phyloP scores from a whole-genome alignment of 2,113 vertebrate genomes.

The Dromiciops gliroides region DNA sequence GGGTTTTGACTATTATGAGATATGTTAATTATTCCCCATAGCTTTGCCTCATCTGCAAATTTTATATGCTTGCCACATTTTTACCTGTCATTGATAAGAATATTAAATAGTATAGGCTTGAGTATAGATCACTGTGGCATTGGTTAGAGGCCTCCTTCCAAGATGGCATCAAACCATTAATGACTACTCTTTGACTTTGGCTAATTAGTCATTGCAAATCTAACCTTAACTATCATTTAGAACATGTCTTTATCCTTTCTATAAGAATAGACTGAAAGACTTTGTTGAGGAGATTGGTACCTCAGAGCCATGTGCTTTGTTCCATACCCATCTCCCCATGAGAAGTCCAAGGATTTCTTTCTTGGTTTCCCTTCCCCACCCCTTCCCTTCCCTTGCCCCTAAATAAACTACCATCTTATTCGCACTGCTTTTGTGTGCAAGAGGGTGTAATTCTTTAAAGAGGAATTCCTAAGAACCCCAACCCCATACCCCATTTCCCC shows the following conservation, averaged over 20 bases:
- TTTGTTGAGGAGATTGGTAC: too few relatives aligned
- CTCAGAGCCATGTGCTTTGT: too few relatives aligned
- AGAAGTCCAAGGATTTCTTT: too few relatives aligned
- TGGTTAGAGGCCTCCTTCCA: background rate
- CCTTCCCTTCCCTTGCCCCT: too few relatives aligned
- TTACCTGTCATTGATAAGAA: background rate
- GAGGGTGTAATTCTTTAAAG: too few relatives aligned
- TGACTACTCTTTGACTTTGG: background rate
- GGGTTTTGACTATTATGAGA: background rate
- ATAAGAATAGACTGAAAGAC: background rate
- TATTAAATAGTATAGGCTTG: background rate
- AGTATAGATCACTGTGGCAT: background rate
- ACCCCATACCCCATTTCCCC: too few relatives aligned
- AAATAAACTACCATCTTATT: too few relatives aligned
- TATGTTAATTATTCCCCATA: background rate
- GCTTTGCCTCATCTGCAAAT: background rate
- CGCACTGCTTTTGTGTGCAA: too few relatives aligned
- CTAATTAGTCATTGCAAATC: background rate
- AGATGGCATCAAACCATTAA: background rate
- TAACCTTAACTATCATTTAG: background rate
- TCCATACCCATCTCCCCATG: too few relatives aligned
- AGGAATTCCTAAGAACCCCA: too few relatives aligned
- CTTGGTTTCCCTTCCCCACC: too few relatives aligned
- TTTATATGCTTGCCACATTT: background rate
- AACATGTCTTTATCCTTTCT: background rate